phyloP scores from a whole-genome alignment of 1,140 invertebrate genomes.

The Oncopeltus fasciatus region DNA sequence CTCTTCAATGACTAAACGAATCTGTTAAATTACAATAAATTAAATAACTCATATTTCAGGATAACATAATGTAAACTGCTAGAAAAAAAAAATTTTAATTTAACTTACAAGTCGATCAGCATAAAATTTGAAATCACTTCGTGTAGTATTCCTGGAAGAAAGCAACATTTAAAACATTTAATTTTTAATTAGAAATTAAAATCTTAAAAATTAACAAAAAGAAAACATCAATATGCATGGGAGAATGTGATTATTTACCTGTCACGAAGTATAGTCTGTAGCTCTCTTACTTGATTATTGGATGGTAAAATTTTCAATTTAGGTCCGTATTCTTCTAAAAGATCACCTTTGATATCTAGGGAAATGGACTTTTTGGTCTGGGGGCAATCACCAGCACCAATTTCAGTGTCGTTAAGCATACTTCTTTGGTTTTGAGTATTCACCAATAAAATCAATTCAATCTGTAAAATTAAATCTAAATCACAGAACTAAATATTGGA shows the following conservation, averaged over 20 bases:
- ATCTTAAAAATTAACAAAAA: background rate
- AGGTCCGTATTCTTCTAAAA: constrained; percentile 45
- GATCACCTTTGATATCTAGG: background rate
- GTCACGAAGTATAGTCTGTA: constrained; percentile 89
- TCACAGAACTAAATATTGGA: background rate
- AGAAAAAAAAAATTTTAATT: constrained; percentile 3
- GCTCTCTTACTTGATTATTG: constrained; percentile 80
- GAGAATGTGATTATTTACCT: constrained; percentile 46
- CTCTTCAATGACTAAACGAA: constrained; percentile 92
- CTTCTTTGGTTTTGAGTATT: too few relatives aligned
- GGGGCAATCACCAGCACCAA: background rate
- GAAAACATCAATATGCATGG: background rate
- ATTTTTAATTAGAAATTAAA: background rate
- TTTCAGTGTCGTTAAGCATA: background rate
- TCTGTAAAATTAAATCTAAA: background rate
- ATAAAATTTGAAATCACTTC: constrained; percentile 97
- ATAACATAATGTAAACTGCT: constrained; percentile 7
- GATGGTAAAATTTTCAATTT: constrained; percentile 66
- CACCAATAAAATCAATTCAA: background rate
- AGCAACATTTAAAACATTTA: constrained; percentile 11
- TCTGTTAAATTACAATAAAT: constrained; percentile 35
- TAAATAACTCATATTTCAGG: background rate
- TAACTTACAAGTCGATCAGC: constrained; percentile 69
- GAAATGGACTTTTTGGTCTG: background rate
- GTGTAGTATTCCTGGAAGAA: constrained; percentile 65